Conservation (phyloP, 2,113 vertebrate species). For the Gila orcuttii region DNA sequence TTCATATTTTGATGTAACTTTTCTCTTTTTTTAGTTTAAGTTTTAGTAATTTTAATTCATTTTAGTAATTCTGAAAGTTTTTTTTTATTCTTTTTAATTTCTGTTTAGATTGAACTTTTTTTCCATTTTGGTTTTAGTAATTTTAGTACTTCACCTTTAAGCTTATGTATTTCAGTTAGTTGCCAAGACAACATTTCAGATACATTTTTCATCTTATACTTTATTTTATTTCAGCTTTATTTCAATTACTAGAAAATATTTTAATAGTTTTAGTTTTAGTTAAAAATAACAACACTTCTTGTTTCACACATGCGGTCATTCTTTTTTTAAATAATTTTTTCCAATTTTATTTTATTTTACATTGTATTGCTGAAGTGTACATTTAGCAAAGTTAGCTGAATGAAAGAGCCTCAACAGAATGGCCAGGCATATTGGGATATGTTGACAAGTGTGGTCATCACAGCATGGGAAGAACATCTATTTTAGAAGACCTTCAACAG, state of each 20-base stretch:
- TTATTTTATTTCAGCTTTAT: background rate
- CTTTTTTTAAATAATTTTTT: background rate
- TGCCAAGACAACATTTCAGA: background rate
- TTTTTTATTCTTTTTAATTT: background rate
- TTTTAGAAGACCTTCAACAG: conserved; percentile 67
- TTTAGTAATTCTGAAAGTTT: background rate
- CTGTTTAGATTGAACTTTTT: background rate
- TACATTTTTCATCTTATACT: background rate
- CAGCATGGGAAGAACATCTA: conserved; percentile 56
- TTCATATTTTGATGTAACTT: background rate
- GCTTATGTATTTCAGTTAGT: background rate
- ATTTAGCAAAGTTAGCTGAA: background rate
- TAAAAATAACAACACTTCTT: no score
- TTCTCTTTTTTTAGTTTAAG: background rate
- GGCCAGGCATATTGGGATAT: conserved; percentile 1
- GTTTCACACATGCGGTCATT: background rate
- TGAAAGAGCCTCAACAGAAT: background rate
- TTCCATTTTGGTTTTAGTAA: background rate
- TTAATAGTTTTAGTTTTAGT: background rate
- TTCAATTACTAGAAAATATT: background rate
- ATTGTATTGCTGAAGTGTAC: background rate
- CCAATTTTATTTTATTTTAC: background rate
- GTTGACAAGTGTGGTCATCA: background rate
- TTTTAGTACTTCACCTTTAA: background rate
- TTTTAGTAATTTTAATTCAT: background rate